A percentile compares a stretch with the other conserved stretches of the same genome.
phyloP scores from a whole-genome alignment of 2,113 vertebrate genomes.

The Nibea coibor region DNA sequence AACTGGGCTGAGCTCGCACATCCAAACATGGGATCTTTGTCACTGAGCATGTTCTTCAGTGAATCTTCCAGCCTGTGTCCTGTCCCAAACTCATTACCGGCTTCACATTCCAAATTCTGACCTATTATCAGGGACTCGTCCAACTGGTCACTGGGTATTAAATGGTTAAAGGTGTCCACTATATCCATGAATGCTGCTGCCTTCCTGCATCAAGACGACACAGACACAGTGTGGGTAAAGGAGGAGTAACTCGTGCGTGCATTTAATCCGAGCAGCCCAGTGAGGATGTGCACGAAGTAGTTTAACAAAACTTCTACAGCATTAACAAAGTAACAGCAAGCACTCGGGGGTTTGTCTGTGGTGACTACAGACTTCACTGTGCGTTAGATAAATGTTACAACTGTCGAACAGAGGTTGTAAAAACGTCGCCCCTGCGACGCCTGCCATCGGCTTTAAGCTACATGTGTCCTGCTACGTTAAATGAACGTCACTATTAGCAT shows the following conservation, averaged over 20 bases:
- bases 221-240: conserved; percentile 6
- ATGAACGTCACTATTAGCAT: background rate
- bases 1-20: conserved; percentile 98
- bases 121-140: conserved; percentile 95
- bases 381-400: background rate
- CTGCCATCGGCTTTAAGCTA: background rate
- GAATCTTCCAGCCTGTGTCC: conserved; percentile 93
- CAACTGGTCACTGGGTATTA: conserved; percentile 99
- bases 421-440: background rate
- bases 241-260: background rate
- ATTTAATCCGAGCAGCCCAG: background rate
- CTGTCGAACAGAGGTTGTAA: background rate
- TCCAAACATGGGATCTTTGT: conserved; percentile 99
- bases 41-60: conserved; percentile 99
- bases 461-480: background rate
- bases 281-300: background rate
- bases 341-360: background rate
- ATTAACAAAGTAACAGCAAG: background rate
- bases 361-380: background rate
- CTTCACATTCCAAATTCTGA: conserved; percentile 98
- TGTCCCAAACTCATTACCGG: conserved; percentile 95
- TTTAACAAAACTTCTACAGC: background rate
- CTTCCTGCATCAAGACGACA: conserved; percentile 85
- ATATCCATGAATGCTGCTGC: conserved; percentile 99
- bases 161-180: conserved; percentile 99